Evolutionary conservation across 2,113 vertebrate species (phyloP), one percentile per base, ranked within the genome.

Genomic region (Pedetes capensis): DNA sequence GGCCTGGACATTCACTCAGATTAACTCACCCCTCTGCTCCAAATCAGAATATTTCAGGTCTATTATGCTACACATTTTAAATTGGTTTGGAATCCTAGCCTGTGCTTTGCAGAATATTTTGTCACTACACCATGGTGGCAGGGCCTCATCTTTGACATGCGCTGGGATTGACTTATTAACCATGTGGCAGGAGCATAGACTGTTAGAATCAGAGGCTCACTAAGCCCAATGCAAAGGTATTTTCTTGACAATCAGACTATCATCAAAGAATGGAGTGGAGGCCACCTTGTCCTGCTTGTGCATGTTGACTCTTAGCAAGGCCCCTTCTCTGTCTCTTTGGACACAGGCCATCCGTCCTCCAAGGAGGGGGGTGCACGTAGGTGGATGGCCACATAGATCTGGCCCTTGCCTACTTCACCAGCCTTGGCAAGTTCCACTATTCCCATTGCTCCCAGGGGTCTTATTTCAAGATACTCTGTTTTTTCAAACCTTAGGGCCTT

Each of bases 41-140:
- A 68, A 61, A 91, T 91, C 91, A 87, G 88, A 97, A 51, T 34
- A 32, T 89, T 68, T 95, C 72, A n/a, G 29, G 27, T 88, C 66
- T 95, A 53, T 96, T 57, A 93, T 53, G 47, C 47, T 51, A 55
- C 9, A 59, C 8, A 57, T 78, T 96, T 91, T 91, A 86, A 39
- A 5, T 95, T 93, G 87, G 71, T 79, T 95, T 96, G 71, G 68
- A 94, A 93, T 86, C 53, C 53, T 23, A 87, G 59, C n/a, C 53
- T 94, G 16, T 59, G 83, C 66, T 84, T 96, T 83, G 42, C 39
- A 57, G 68, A 91, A 53, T 83, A 83, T 85, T 94, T 95, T 90
- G 20, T 96, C 93, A 94, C 63, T 94, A 29, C 69, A 71, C 1
- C 29, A 17, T 87, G 37, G 53, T 61, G 83, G 53, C 64, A 27